Evolutionary conservation across 35 echinoderm and acorn worm genomes (phyloP), one percentile per base, ranked within the genome.

Genomic region (Chiridota heheva): DNA sequence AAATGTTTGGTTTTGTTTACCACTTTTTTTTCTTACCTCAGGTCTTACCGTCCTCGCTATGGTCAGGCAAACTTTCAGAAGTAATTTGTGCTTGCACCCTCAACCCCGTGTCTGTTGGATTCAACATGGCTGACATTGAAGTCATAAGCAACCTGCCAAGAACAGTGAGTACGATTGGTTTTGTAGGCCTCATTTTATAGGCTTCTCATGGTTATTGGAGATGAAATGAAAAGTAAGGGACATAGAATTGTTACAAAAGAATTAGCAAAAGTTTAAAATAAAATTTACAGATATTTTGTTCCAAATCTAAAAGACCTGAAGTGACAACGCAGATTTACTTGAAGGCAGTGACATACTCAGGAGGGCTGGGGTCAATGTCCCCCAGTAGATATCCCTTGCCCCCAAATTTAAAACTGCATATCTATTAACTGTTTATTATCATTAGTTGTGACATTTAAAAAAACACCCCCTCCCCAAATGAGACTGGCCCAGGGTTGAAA

Each of bases 51-150:
- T 30, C 43, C 24, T 42, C 32, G 36, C 44, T 97, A 48, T 91
- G 89, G 84, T 33, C 26, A 36, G 88, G 84, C 16, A 36, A 60
- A 39, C 70, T 97, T 39, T 58, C 71, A 37, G 80, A 70, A 6
- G 29, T 91, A 8, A 12, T 97, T 5, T 36, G 72, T 56, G 55
- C 79, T 1, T 91, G 88, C 67, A 47, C 91, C 1, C 42, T 97
- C 5, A 72, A 97, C 24, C 94, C 94, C 4, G 49, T 70, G 17
- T 57, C 84, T 44, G 86, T 97, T 37, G 94, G 94, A 29, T 97
- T 97, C 84, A 91, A 97, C 65, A 97, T 97, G 94, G 89, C 94
- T 37, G 94, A 97, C 35, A 73, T 89, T 1, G 85, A 84, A 45
- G 84, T 97, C 60, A 91, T 91, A 67, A 97, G 36, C 36, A 91